phyloP scores from a whole-genome alignment of 2,113 vertebrate genomes.

The Daboia siamensis region DNA sequence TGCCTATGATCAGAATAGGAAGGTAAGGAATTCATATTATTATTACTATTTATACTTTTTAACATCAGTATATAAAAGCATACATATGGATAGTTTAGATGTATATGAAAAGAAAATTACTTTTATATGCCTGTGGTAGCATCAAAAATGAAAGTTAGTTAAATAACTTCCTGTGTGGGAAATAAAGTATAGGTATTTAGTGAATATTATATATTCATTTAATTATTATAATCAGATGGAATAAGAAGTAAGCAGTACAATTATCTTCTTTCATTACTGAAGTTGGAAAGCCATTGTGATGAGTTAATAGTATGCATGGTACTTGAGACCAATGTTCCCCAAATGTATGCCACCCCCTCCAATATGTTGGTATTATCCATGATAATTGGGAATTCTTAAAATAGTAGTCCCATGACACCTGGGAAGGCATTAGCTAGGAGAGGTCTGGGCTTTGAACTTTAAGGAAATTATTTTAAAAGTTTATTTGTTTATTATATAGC shows the following conservation, averaged over 20 bases:
- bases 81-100: background rate
- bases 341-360: background rate
- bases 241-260: background rate
- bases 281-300: background rate
- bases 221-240: background rate
- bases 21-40: slow-evolving; percentile 72
- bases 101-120: background rate
- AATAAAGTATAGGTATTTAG: background rate
- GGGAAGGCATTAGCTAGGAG: background rate
- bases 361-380: background rate
- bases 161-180: background rate
- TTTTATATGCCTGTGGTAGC: background rate
- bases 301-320: background rate
- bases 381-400: background rate
- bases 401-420: background rate
- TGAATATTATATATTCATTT: background rate
- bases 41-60: background rate
- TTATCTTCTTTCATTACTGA: background rate
- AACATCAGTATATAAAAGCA: background rate
- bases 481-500: background rate
- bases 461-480: background rate
- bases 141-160: background rate
- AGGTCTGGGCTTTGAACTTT: background rate
- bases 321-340: background rate
- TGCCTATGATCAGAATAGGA: slow-evolving; percentile 88